Evolutionary conservation across 2,888 invertebrate genomes (phyloP), one percentile per base, ranked within the genome.

Genomic region (Sipha maydis): DNA sequence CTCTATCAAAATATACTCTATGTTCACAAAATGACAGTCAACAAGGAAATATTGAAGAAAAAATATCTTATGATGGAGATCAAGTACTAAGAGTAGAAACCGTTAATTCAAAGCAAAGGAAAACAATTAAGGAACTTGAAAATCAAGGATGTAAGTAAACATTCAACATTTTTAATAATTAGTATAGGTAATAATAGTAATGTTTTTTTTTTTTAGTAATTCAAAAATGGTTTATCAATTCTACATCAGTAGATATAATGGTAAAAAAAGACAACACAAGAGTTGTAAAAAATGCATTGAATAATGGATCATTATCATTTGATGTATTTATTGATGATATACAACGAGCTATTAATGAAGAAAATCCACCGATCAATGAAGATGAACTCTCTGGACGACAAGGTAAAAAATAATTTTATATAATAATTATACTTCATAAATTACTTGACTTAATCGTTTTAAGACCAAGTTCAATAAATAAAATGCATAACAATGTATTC

Each of bases 281-380:
- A 79, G 94, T 94, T 90, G 95, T 96, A 3, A 93, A 94, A 86
- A 92, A 93, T 83, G 92, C 94, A 88, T 93, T 97, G 67, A 92
- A 93, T 88, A 93, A 94, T 71, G 94, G 94, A 90, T 94, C 94
- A 86, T 93, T 97, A 89, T 92, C 93, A 38, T 96, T 94, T 91
- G 93, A 95, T 84, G 93, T 97, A n/a, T 92, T 96, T 77, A 96
- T 97, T 91, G 94, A 95, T 83, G 95, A 97, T 92, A 92, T 97
- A 83, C 96, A 97, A 92, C 93, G 93, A 91, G 95, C 95, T 80
- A 97, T 97, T 90, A 94, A 96, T 90, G 94, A 94, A 90, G 97
- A 97, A 92, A 97, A 97, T 92, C 96, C 96, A 78, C 93, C 94
- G 5, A 92, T 94, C 28, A 94, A 94, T 89, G 94, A 95, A 91